phyloP scores from a whole-genome alignment of 2,113 vertebrate species.

The Brachypteracias leptosomus region DNA sequence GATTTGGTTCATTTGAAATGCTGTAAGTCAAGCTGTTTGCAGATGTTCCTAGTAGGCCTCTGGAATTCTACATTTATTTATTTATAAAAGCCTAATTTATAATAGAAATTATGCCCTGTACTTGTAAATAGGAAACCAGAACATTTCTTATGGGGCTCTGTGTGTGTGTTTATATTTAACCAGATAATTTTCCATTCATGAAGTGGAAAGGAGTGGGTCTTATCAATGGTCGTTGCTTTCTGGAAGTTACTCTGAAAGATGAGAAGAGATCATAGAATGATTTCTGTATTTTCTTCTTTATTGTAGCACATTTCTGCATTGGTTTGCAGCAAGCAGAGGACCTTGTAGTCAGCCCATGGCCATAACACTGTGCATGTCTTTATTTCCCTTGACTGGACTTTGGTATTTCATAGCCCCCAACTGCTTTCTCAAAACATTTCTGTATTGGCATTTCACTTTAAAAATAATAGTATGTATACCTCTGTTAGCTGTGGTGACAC shows the following conservation, averaged over 20 bases:
- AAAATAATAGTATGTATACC: not conserved
- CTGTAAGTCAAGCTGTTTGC: conserved; percentile 3
- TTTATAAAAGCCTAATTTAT: not conserved
- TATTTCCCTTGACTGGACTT: not conserved
- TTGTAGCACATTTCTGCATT: not conserved
- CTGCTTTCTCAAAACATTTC: not conserved
- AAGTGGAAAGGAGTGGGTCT: not conserved
- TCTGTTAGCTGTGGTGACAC: not conserved
- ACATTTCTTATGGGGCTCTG: not conserved
- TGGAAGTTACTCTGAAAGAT: not conserved
- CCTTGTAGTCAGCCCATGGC: not conserved
- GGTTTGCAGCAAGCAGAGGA: not conserved
- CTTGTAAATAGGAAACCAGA: conserved; percentile 9
- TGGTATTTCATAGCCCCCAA: not conserved
- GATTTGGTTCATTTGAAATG: conserved; percentile 27
- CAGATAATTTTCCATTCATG: not conserved
- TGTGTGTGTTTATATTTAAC: not conserved
- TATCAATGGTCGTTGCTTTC: not conserved
- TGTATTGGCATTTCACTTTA: not conserved
- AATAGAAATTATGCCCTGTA: not conserved
- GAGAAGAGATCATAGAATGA: not conserved
- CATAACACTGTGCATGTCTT: not conserved
- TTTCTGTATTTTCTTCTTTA: not conserved
- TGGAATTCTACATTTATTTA: conserved; percentile 22
- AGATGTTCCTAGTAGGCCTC: not conserved